Base-by-base conservation (phyloP, 2,797 vertebrate genomes). In the Telmatherina bonti region DNA sequence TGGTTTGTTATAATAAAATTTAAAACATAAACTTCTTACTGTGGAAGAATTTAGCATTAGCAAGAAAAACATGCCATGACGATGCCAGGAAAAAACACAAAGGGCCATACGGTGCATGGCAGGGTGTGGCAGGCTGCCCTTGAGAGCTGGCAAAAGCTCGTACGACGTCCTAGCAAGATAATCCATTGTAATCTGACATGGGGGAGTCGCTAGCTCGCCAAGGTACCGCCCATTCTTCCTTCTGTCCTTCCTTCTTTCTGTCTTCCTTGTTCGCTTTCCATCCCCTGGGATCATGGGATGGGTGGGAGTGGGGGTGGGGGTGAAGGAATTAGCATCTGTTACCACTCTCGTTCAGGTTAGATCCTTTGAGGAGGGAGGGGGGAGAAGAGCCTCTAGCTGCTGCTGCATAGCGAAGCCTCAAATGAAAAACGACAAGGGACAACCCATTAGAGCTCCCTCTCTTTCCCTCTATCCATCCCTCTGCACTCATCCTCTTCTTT, bases 311-410 rank as follows among this genome's bases (percentile, higher is more conserved):
- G 35, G 2, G n/a, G n/a, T 49, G 30, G 43, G 74, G 85, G 89
- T 94, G 83, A 89, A 93, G 92, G 91, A 94, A 94, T 94, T 92
- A 93, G 93, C 92, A 94, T 94, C 93, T 92, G 92, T 94, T 91
- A 93, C 85, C 78, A 74, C 88, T 86, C 70, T 76, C 24, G 61
- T 87, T 84, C 85, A 77, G 91, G 92, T 93, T 92, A 86, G 83
- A 85, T 85, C 78, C 84, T 31, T 72, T 57, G 85, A 74, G 86
- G 63, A 9, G 65, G 45, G 53, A 0, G 52, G 47, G 26, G 70
- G 54, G 54, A 66, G 84, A 64, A 54, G 78, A 77, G 76, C 80
- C 82, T 82, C 67, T 70, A 83, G 88, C 89, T 89, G 88, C 90
- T 79, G 88, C 83, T 82, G 74, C 63, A 53, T 83, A 84, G 70